Percentiles rank a stretch among this genome's conserved stretches.
These are phyloP conservation scores for Ptychadena robeensis DNA, from an alignment of 2,797 vertebrate species.

Conservation along the genomic window DNA sequence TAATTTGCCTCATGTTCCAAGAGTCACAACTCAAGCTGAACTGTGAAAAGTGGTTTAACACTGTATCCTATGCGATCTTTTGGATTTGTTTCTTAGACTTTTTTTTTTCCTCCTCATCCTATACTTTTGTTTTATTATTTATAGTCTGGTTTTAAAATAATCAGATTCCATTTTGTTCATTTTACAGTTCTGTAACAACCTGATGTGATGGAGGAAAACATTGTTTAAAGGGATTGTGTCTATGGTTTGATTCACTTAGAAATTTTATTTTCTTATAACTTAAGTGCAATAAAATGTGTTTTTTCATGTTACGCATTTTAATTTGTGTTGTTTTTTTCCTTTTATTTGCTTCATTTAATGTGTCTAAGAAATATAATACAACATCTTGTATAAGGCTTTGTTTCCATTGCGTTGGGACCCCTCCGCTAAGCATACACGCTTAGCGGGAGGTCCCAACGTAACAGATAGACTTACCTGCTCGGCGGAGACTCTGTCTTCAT, in stretches of 20 bases:
- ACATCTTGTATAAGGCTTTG: not conserved
- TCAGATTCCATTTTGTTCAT: constrained; percentile 98
- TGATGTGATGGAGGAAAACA: constrained; percentile 94
- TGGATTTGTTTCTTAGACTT: constrained; percentile 75
- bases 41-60: constrained; percentile 99
- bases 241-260: constrained; percentile 99
- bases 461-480: too few relatives aligned
- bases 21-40: constrained; percentile 98
- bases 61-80: constrained; percentile 97
- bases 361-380: too few relatives aligned
- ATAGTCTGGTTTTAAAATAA: constrained; percentile 98
- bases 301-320: constrained; percentile 80
- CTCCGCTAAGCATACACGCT: too few relatives aligned
- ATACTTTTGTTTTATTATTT: constrained; percentile 87
- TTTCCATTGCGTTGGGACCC: too few relatives aligned
- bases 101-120: constrained; percentile 66
- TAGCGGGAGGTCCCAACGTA: too few relatives aligned
- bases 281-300: constrained; percentile 99
- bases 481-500: too few relatives aligned
- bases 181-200: constrained; percentile 98
- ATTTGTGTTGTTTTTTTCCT: constrained; percentile 6
- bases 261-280: constrained; percentile 99
- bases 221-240: constrained; percentile 99
- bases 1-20: constrained; percentile 94
- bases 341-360: not conserved